phyloP scores from a whole-genome alignment of 1,140 invertebrate genomes.

The Rhagoletis pomonella region DNA sequence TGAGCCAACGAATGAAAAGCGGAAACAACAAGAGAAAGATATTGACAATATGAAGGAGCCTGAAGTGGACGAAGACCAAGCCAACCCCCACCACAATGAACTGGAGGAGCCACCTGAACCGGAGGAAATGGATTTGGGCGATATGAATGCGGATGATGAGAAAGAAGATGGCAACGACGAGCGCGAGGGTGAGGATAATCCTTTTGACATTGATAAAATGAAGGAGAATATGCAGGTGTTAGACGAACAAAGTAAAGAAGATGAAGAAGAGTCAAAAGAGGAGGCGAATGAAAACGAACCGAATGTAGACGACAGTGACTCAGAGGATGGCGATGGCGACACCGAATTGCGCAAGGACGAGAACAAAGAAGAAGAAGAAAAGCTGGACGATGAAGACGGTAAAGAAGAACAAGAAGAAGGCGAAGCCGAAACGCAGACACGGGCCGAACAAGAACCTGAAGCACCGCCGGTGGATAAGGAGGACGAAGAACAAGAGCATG shows the following conservation, averaged over 20 bases:
- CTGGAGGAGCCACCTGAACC: slow-evolving; percentile 84
- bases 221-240: slow-evolving; percentile 77
- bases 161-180: slow-evolving; percentile 78
- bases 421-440: slow-evolving; percentile 74
- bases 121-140: slow-evolving; percentile 90
- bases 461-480: slow-evolving; percentile 64
- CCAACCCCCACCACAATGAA: slow-evolving; percentile 90
- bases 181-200: slow-evolving; percentile 82
- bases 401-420: slow-evolving; percentile 76
- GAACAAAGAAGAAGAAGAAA: slow-evolving; percentile 72
- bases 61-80: slow-evolving; percentile 87
- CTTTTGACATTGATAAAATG: slow-evolving; percentile 88
- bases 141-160: slow-evolving; percentile 89
- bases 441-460: slow-evolving; percentile 65
- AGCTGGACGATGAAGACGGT: slow-evolving; percentile 74
- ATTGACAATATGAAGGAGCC: slow-evolving; percentile 80
- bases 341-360: slow-evolving; percentile 70
- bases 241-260: slow-evolving; percentile 63
- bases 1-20: slow-evolving; percentile 67
- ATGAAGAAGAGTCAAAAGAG: slow-evolving; percentile 74
- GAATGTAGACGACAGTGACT: slow-evolving; percentile 74
- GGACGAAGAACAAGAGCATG: slow-evolving; percentile 65
- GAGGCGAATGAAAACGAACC: slow-evolving; percentile 75
- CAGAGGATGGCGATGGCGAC: slow-evolving; percentile 68
- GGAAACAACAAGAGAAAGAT: slow-evolving; percentile 70